These are phyloP conservation scores for Psammodynastes pulverulentus DNA, from an alignment of 2,113 vertebrate genomes.

Conservation along the genomic window DNA sequence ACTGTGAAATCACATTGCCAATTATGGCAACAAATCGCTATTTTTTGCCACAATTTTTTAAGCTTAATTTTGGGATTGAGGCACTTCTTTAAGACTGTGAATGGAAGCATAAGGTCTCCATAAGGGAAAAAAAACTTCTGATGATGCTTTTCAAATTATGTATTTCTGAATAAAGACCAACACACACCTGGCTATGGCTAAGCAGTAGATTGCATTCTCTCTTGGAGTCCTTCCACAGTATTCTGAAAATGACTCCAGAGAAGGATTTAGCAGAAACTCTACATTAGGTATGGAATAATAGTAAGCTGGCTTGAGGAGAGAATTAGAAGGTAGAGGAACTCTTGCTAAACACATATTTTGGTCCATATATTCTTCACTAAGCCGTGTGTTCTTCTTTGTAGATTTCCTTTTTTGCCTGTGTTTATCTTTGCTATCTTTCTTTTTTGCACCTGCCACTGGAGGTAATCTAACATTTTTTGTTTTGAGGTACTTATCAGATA, in stretches of 20 bases:
- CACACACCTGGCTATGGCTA: conserved; percentile 70
- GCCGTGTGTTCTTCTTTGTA: background rate
- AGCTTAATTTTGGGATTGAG: background rate
- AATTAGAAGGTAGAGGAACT: conserved; percentile 60
- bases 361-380: conserved; percentile 30
- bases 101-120: background rate
- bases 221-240: conserved; percentile 60
- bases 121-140: background rate
- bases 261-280: conserved; percentile 36
- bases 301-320: conserved; percentile 37
- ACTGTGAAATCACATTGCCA: background rate
- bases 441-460: conserved; percentile 28
- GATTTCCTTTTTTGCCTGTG: background rate
- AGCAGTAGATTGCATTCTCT: conserved; percentile 71
- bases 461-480: conserved; percentile 36
- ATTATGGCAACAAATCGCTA: background rate
- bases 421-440: conserved; percentile 7
- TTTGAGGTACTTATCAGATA: background rate
- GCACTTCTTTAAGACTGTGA: background rate
- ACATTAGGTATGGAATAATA: conserved; percentile 33
- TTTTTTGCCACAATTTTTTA: background rate
- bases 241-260: conserved; percentile 54
- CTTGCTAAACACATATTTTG: conserved; percentile 40
- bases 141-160: background rate
- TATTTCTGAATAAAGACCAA: background rate